These are phyloP conservation scores for Drosophila funebris DNA, from an alignment of 1,140 invertebrate genomes.

Conservation along the genomic window DNA sequence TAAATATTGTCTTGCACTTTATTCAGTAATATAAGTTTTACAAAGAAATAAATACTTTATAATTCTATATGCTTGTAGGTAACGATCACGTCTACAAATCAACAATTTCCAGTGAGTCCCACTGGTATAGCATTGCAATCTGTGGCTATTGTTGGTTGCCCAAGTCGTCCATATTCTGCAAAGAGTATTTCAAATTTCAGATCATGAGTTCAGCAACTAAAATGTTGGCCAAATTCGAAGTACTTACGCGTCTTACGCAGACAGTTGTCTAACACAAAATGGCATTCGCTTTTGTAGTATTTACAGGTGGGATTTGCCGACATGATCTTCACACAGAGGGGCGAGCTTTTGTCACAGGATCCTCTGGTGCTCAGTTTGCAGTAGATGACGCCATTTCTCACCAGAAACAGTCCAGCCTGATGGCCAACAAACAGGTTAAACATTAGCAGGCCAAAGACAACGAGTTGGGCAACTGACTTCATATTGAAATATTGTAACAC, in stretches of 20 bases:
- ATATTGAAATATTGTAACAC: slow-evolving; percentile 19
- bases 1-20: not conserved
- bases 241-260: slow-evolving; percentile 34
- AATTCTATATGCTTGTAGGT: not conserved
- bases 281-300: slow-evolving; percentile 49
- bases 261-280: slow-evolving; percentile 42
- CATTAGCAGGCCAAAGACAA: slow-evolving; percentile 22
- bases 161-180: not conserved
- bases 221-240: not conserved
- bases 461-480: slow-evolving; percentile 20
- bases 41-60: not conserved
- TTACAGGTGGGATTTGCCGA: slow-evolving; percentile 18
- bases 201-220: not conserved
- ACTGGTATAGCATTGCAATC: not conserved
- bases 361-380: slow-evolving; percentile 46
- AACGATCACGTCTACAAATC: not conserved
- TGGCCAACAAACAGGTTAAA: slow-evolving; percentile 12
- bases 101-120: not conserved
- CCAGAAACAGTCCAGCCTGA: slow-evolving; percentile 37
- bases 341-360: slow-evolving; percentile 36
- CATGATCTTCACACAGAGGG: slow-evolving; percentile 10
- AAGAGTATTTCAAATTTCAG: not conserved
- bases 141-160: not conserved
- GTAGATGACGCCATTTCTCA: slow-evolving; percentile 33
- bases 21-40: not conserved